Evolutionary conservation across 2,888 invertebrate species (phyloP).

Genomic region (Drosophila sordidapex): DNA sequence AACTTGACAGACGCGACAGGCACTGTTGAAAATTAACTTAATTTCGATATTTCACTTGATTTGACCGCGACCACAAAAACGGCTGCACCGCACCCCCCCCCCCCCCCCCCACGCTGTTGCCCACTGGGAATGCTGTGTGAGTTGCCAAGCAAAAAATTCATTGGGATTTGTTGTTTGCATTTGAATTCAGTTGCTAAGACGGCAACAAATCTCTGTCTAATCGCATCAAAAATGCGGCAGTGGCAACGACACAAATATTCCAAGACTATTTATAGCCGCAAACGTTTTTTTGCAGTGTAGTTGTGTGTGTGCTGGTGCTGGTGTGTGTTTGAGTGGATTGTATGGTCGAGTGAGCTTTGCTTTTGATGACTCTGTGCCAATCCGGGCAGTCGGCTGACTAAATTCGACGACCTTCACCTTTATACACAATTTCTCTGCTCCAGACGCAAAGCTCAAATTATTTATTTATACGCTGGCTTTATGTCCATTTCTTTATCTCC

Average conservation of each 20-base stretch:
- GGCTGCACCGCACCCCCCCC: no score
- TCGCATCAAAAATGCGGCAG: constrained; percentile 65
- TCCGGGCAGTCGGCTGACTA: constrained; percentile 20
- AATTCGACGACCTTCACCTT: constrained; percentile 67
- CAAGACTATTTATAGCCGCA: constrained; percentile 47
- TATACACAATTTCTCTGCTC: constrained; percentile 41
- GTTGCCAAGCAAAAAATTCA: constrained; percentile 27
- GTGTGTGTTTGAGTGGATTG: constrained; percentile 1
- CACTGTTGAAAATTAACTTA: constrained; percentile 47
- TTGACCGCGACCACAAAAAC: not conserved
- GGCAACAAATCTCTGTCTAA: constrained; percentile 67
- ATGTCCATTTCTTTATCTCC: constrained; percentile 10
- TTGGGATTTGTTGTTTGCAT: constrained; percentile 50
- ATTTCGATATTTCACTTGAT: constrained; percentile 49
- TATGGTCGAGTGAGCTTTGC: constrained; percentile 31
- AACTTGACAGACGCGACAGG: constrained; percentile 14
- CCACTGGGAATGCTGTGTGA: not conserved
- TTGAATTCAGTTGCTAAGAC: constrained; percentile 58
- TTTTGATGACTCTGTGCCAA: constrained; percentile 37
- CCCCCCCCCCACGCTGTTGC: no score
- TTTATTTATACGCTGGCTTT: constrained; percentile 48
- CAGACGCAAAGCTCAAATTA: constrained; percentile 45
- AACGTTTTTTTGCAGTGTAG: not conserved
- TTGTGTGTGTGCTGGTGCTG: not conserved
- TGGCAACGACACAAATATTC: constrained; percentile 39